Percentiles rank a stretch among this genome's conserved stretches.
Evolutionary conservation across 2,113 vertebrate species (phyloP).

Genomic region (Furnarius figulus): DNA sequence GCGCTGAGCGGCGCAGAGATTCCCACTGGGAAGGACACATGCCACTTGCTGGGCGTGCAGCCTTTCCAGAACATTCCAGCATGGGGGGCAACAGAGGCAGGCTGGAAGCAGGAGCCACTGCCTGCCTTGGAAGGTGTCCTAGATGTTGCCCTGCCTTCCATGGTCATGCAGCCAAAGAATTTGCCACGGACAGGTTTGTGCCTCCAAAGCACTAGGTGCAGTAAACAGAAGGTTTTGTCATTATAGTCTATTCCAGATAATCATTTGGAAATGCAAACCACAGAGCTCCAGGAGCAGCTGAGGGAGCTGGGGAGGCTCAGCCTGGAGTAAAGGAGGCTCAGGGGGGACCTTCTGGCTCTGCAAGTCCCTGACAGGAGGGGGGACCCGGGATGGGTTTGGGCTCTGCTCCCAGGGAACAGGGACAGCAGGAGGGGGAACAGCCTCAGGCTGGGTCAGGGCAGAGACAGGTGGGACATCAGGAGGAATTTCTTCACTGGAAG

Average conservation of each 20-base stretch:
- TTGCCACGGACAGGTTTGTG: fast-evolving
- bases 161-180: not conserved
- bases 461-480: fast-evolving
- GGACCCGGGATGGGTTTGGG: fast-evolving
- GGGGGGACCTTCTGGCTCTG: not conserved
- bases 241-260: not conserved
- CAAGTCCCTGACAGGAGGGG: not conserved
- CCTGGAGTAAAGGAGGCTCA: not conserved
- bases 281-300: not conserved
- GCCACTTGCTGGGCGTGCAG: not conserved
- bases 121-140: constrained; percentile 34
- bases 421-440: not conserved
- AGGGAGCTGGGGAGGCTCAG: not conserved
- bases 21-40: not conserved
- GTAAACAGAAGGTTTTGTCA: fast-evolving
- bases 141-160: not conserved
- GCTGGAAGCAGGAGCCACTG: constrained; percentile 49
- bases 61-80: constrained; percentile 20
- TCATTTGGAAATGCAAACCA: not conserved
- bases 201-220: not conserved
- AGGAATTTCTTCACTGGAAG: not conserved
- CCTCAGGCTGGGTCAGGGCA: not conserved
- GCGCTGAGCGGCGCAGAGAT: not conserved
- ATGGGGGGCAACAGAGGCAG: not conserved
- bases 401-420: not conserved